Conservation (phyloP, 1,140 invertebrate species). For the fruit fly (Drosophila melanogaster) region DNA sequence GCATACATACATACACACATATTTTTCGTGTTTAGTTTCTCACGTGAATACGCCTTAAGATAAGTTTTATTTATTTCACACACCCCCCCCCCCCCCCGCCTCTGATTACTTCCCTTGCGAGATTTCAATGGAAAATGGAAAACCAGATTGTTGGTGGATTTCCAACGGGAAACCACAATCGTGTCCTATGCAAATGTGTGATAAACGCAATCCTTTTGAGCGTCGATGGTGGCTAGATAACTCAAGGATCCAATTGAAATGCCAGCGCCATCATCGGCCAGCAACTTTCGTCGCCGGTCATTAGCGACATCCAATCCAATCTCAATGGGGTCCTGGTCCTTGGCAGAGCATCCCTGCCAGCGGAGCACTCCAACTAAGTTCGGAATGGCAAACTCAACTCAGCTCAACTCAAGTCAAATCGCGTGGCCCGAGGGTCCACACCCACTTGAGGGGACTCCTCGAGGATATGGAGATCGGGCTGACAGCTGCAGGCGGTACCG, state of each 20-base stretch:
- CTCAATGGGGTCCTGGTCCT: slow-evolving; percentile 1
- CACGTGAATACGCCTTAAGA: too few relatives aligned
- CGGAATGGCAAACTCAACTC: slow-evolving; percentile 5
- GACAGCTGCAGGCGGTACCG: slow-evolving; percentile 29
- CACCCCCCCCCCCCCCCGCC: too few relatives aligned
- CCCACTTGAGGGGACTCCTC: slow-evolving; percentile 7
- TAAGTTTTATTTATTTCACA: too few relatives aligned
- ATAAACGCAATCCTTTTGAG: background rate
- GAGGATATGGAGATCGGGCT: slow-evolving; percentile 12
- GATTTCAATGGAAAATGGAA: too few relatives aligned
- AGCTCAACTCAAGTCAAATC: background rate
- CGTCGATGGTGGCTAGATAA: background rate
- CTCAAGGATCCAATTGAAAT: slow-evolving; percentile 1
- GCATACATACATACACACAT: too few relatives aligned
- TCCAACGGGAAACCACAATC: background rate
- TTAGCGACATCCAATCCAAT: slow-evolving; percentile 8
- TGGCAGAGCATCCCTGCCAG: background rate
- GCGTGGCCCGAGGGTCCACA: slow-evolving; percentile 2
- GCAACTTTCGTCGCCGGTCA: slow-evolving; percentile 5
- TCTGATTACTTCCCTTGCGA: too few relatives aligned
- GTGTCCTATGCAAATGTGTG: background rate
- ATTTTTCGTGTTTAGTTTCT: too few relatives aligned
- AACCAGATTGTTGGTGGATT: too few relatives aligned
- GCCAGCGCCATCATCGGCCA: background rate
- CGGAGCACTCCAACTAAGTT: slow-evolving; percentile 9